Base-by-base conservation (phyloP, 2,797 vertebrate genomes). In the Catostomus latipinnis region DNA sequence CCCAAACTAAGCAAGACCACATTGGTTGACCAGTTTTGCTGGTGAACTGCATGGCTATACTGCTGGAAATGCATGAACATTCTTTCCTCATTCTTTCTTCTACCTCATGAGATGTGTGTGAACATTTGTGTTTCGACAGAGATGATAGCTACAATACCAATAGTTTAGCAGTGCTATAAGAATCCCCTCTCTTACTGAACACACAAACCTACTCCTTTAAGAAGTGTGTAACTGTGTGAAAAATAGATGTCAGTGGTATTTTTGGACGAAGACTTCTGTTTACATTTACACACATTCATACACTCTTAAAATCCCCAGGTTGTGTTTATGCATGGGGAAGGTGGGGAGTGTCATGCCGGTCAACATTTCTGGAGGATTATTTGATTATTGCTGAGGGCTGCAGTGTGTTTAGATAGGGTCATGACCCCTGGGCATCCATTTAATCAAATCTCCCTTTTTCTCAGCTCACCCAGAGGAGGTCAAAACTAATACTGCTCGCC, bases 401-500 rank as follows among this genome's bases (percentile, higher is more conserved):
- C 89, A 93, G 91, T 89, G 90, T 92, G 91, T 94, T 95, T 94
- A 95, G 93, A 94, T 93, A 94, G 92, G 94, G 93, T 94, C 92
- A 2, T 54, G 93, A 95, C 93, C 93, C 85, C 90, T 91, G 82
- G 91, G 93, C 94, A 94, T 93, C 94, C 92, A 95, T 95, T 96
- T 96, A 95, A 95, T 95, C 94, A 95, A 94, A 95, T 95, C 93
- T 94, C 89, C 93, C 93, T 93, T 84, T 92, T 92, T 91, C 91
- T 92, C 83, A 92, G 80, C 74, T 85, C 89, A 93, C 95, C 94
- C 94, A 90, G 87, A 84, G 94, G 93, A 95, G 83, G 81, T 83
- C 81, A 85, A 85, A 87, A 80, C 76, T 85, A 85, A 85, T 83
- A 85, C 81, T 80, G 82, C 66, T 77, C 77, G 49, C 18, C 73